These are phyloP conservation scores for Melanotaenia trifasciata DNA, from an alignment of 2,797 vertebrate species.

Conservation along the genomic window DNA sequence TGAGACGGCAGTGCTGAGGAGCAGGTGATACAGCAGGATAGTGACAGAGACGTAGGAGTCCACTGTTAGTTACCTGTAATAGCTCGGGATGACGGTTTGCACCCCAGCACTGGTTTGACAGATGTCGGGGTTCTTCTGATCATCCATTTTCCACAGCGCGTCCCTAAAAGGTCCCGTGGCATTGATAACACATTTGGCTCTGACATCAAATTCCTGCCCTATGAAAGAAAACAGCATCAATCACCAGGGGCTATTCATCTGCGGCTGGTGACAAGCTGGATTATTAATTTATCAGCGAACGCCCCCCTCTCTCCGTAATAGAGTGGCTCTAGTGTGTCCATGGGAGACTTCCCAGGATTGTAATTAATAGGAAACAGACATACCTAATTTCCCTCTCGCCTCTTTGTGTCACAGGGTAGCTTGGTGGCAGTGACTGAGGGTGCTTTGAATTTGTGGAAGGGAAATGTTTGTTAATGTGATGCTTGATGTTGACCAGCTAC, in stretches of 20 bases:
- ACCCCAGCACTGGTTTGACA: constrained; percentile 94
- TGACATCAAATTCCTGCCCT: constrained; percentile 97
- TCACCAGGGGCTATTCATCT: constrained; percentile 88
- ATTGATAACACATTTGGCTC: constrained; percentile 99
- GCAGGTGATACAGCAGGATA: constrained; percentile 72
- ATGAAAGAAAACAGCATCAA: constrained; percentile 92
- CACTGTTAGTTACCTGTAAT: constrained; percentile 93
- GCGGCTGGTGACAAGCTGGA: constrained; percentile 83
- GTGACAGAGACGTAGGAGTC: constrained; percentile 90
- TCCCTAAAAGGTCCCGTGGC: constrained; percentile 98
- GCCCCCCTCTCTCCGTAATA: constrained; percentile 83
- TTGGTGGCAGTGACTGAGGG: constrained; percentile 78
- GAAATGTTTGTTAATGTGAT: constrained; percentile 82
- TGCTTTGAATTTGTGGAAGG: constrained; percentile 77
- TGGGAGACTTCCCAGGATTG: constrained; percentile 87
- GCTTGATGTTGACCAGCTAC: constrained; percentile 75
- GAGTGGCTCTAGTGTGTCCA: constrained; percentile 83
- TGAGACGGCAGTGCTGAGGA: constrained; percentile 71
- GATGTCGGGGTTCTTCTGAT: constrained; percentile 88
- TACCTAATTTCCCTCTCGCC: constrained; percentile 87
- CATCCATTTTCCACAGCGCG: constrained; percentile 93
- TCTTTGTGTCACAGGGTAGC: constrained; percentile 84
- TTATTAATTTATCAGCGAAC: constrained; percentile 90
- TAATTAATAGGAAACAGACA: constrained; percentile 91
- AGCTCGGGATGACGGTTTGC: constrained; percentile 94